Evolutionary conservation across 2,888 invertebrate genomes (phyloP).

Genomic region (Zelleria hepariella): DNA sequence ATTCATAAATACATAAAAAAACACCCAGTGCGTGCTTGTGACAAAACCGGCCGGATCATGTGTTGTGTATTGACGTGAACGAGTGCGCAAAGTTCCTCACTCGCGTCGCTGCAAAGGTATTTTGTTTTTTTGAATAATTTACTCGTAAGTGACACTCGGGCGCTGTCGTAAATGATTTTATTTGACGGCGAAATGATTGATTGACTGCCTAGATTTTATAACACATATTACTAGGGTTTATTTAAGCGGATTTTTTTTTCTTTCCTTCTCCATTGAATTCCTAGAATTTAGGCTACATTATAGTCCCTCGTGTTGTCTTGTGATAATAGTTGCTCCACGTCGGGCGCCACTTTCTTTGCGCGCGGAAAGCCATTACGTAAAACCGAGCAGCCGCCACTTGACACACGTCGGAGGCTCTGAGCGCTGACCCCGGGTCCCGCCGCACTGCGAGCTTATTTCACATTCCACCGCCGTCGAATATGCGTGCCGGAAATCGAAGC

Average conservation of each 20-base stretch:
- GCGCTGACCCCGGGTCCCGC: neutral
- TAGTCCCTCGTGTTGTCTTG: slow-evolving; percentile 5
- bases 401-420: neutral
- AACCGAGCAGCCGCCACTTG: slow-evolving; percentile 1
- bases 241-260: too few relatives aligned
- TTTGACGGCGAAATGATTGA: neutral
- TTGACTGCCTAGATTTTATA: too few relatives aligned
- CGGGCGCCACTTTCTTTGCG: slow-evolving; percentile 19
- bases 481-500: neutral
- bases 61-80: slow-evolving; percentile 5
- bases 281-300: too few relatives aligned
- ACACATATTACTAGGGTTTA: too few relatives aligned
- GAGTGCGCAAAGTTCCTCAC: neutral
- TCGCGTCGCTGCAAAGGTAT: neutral
- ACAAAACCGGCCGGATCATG: slow-evolving; percentile 2
- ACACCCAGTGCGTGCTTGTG: slow-evolving; percentile 8
- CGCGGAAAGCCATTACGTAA: slow-evolving; percentile 6
- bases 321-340: slow-evolving; percentile 12
- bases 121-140: neutral
- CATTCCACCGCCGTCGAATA: neutral
- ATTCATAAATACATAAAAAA: slow-evolving; percentile 30
- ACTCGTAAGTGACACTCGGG: neutral
- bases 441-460: neutral
- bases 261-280: too few relatives aligned
- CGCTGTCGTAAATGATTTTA: neutral